These are phyloP conservation scores for Pogonocherus hispidulus DNA, from an alignment of 2,888 invertebrate genomes.

Conservation along the genomic window DNA sequence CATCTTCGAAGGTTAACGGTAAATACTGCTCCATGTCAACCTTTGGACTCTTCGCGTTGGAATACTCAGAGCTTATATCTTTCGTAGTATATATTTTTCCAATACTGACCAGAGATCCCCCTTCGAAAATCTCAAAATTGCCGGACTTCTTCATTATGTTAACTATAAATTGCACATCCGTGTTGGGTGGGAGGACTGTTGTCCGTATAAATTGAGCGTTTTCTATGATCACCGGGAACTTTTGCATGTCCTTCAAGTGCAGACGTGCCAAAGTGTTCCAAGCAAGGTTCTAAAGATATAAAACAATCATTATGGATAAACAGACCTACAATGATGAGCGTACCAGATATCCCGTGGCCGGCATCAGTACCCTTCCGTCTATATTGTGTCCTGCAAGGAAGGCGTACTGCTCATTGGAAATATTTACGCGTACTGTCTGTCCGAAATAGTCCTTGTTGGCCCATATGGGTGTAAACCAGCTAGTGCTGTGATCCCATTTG, in stretches of 20 bases:
- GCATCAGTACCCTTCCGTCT: conserved; percentile 67
- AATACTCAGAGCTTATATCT: too few species aligned
- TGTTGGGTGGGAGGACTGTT: conserved; percentile 63
- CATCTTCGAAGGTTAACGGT: neutral
- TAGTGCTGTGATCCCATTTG: conserved; percentile 88
- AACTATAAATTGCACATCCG: too few species aligned
- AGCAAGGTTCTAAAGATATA: conserved; percentile 32
- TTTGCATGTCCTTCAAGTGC: conserved; percentile 5
- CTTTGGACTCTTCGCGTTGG: too few species aligned
- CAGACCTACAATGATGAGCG: neutral
- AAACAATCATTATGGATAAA: neutral
- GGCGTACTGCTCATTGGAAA: conserved; percentile 29
- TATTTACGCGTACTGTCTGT: conserved; percentile 85
- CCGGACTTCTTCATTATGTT: too few species aligned
- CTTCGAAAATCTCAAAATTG: too few species aligned
- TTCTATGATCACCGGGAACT: conserved; percentile 27
- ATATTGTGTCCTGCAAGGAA: conserved; percentile 45
- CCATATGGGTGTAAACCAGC: conserved; percentile 81
- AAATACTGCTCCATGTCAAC: neutral
- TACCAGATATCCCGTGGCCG: conserved; percentile 72
- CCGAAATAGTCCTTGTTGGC: conserved; percentile 78
- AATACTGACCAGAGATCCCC: too few species aligned
- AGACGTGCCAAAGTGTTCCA: conserved; percentile 26
- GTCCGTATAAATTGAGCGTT: neutral
- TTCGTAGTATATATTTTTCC: too few species aligned